These are phyloP conservation scores for Anarrhichthys ocellatus DNA, from an alignment of 2,113 vertebrate species.

Conservation along the genomic window DNA sequence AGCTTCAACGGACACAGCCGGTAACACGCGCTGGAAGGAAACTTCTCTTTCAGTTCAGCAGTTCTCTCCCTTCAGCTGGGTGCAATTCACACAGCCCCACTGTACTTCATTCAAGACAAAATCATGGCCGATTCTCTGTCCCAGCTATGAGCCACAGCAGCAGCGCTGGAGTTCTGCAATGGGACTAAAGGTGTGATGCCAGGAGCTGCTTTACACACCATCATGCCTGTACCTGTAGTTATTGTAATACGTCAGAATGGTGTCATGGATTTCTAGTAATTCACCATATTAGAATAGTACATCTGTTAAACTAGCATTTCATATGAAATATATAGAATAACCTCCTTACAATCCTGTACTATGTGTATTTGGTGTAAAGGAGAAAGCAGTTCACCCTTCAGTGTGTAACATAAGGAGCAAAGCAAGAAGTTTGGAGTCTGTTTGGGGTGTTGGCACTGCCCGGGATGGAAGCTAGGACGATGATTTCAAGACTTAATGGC, in stretches of 20 bases:
- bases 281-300: too few species aligned
- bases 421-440: slow-evolving; percentile 34
- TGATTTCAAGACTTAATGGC: slow-evolving; percentile 1
- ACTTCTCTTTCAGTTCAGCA: slow-evolving; percentile 17
- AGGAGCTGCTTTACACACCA: not conserved
- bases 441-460: slow-evolving; percentile 57
- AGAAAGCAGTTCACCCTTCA: not conserved
- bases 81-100: not conserved
- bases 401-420: slow-evolving; percentile 17
- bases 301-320: not conserved
- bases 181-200: not conserved
- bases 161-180: not conserved
- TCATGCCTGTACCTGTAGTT: not conserved
- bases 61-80: not conserved
- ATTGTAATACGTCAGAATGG: not conserved
- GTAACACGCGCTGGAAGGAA: slow-evolving; percentile 36
- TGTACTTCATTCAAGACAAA: not conserved
- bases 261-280: not conserved
- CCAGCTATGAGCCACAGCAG: not conserved
- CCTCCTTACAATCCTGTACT: not conserved
- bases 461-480: slow-evolving; percentile 5
- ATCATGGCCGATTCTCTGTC: not conserved
- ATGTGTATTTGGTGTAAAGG: not conserved
- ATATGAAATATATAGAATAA: not conserved
- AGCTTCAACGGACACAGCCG: slow-evolving; percentile 39